Evolutionary conservation across 2,888 invertebrate genomes (phyloP).

Genomic region (Stictocephala bisonia): DNA sequence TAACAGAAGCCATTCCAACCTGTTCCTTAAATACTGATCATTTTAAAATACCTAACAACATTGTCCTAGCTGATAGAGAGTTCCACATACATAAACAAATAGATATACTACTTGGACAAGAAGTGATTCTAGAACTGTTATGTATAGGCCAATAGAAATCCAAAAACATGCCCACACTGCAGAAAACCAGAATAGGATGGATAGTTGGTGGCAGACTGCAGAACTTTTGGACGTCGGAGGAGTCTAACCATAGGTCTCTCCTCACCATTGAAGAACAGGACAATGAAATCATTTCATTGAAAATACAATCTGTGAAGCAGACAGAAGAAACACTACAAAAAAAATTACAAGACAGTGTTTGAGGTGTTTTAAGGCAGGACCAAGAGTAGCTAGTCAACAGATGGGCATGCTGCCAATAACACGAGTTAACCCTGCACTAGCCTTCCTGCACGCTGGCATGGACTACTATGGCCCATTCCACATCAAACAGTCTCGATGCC

Average conservation of each 20-base stretch:
- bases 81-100: constrained; percentile 48
- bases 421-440: constrained; percentile 53
- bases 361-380: constrained; percentile 51
- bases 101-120: constrained; percentile 54
- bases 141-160: constrained; percentile 37
- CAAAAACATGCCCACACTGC: constrained; percentile 23
- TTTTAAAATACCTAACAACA: constrained; percentile 51
- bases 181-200: constrained; percentile 54
- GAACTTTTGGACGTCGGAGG: not conserved
- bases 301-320: not conserved
- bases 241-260: not conserved
- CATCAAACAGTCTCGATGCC: constrained; percentile 50
- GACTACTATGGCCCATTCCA: constrained; percentile 57
- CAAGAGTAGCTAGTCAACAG: constrained; percentile 49
- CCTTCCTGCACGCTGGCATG: constrained; percentile 57
- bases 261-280: not conserved
- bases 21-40: constrained; percentile 38
- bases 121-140: constrained; percentile 51
- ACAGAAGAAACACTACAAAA: constrained; percentile 1
- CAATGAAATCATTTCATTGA: constrained; percentile 12
- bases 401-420: constrained; percentile 60
- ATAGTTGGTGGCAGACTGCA: constrained; percentile 46
- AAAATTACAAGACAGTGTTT: constrained; percentile 49
- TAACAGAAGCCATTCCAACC: constrained; percentile 54
- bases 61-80: constrained; percentile 53